Conservation (phyloP, 2,113 vertebrate genomes). For the Connochaetes taurinus region DNA sequence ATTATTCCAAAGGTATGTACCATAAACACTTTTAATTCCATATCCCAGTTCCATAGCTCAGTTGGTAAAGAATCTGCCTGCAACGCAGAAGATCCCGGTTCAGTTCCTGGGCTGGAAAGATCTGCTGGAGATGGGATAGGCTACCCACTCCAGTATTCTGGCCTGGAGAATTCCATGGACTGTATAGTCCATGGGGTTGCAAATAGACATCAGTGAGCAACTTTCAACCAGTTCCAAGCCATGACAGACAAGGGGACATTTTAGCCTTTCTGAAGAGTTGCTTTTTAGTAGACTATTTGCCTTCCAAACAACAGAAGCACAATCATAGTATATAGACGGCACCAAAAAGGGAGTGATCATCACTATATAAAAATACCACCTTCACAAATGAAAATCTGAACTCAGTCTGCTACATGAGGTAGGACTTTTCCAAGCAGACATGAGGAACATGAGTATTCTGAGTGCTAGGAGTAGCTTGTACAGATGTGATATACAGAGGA, state of each 20-base stretch:
- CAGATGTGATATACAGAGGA: neutral
- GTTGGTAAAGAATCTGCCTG: neutral
- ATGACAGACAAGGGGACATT: neutral
- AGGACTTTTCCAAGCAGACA: neutral
- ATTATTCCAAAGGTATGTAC: neutral
- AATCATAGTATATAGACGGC: neutral
- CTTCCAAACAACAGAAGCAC: neutral
- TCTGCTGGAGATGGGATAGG: neutral
- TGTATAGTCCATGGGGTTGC: neutral
- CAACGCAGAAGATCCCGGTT: rapidly evolving
- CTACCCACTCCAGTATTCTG: neutral
- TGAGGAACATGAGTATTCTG: neutral
- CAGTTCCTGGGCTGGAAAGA: neutral
- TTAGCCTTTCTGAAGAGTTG: neutral
- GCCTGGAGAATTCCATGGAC: neutral
- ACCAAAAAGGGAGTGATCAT: neutral
- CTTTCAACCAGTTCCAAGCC: neutral
- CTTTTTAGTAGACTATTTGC: neutral
- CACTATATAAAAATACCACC: neutral
- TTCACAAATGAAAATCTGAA: neutral
- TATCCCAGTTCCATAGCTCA: neutral
- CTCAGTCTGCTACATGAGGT: neutral
- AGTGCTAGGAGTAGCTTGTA: neutral
- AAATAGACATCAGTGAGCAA: neutral
- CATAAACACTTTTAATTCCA: neutral